Base-by-base conservation (phyloP, 2,113 vertebrate genomes). In the Acanthisitta chloris region DNA sequence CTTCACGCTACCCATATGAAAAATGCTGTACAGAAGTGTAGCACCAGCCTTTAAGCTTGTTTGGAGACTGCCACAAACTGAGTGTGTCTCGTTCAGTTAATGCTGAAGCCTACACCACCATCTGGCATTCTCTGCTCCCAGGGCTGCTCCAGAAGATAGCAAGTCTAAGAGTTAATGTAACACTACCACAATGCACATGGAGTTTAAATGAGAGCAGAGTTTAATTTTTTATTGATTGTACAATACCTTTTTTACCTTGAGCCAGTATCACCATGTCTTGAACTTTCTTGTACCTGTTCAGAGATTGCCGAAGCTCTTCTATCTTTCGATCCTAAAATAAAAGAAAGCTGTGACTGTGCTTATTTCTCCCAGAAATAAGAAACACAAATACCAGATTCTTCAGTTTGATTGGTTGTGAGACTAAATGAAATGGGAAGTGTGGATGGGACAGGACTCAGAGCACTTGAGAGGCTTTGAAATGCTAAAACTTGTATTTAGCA, bases 201-300 rank as follows among this genome's bases (percentile, higher is more conserved):
- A 92, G 29, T 34, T 94, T 65, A 57, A 93, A 86, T 15, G 23
- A 36, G 23, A 86, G 29, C 5, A 43, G 29, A 42, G 29, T 26
- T 74, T 36, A 15, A 19, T 57, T 43, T 52, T 59, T 55, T 46
- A n/a, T 86, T 38, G 10, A 45, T 51, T 64, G 62, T 25, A 59
- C 66, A 78, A 85, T 94, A 99, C 99, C 99, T 99, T 99, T 99
- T 96, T 99, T 99, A 42, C 98, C 99, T 89, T 99, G 99, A 81
- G 98, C 98, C 34, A 98, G 94, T 95, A 98, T 98, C 82, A 98
- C 99, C 96, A 99, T 98, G 76, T 99, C 99, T 92, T 99, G 99
- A 76, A 99, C 99, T 94, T 99, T 99, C 98, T 99, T 99, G 94
- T 99, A 99, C 34, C 98, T 98, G 81, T 98, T 97, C 66, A 99